These are phyloP conservation scores for Caenorhabditis briggsae DNA, from an alignment of 1,140 invertebrate species.

Conservation along the genomic window DNA sequence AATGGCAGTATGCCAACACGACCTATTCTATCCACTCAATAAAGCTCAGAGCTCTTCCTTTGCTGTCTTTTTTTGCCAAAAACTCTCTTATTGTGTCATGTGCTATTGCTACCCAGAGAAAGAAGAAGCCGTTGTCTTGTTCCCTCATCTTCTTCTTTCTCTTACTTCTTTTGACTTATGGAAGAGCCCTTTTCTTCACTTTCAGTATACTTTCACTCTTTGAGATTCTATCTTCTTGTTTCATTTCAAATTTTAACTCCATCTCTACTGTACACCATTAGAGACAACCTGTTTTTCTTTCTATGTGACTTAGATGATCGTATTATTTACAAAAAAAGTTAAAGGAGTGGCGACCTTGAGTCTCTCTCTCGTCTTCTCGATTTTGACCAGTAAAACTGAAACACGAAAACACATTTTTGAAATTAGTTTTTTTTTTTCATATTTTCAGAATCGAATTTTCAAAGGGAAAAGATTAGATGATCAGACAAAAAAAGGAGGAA, in stretches of 20 bases:
- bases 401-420: background rate
- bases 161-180: conserved; percentile 25
- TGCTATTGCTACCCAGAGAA: conserved; percentile 1
- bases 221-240: conserved; percentile 40
- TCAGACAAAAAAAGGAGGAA: background rate
- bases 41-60: background rate
- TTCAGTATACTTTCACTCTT: conserved; percentile 41
- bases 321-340: conserved; percentile 54
- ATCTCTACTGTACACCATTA: background rate
- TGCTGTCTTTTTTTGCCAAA: background rate
- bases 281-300: conserved; percentile 38
- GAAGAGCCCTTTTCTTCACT: conserved; percentile 18
- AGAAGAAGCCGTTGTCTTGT: conserved; percentile 37
- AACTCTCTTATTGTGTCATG: conserved; percentile 37
- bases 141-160: background rate
- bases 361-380: conserved; percentile 11
- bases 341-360: conserved; percentile 36
- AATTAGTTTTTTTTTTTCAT: conserved; percentile 12
- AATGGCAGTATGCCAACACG: too few species aligned
- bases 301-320: conserved; percentile 42
- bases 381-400: conserved; percentile 17
- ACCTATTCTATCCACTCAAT: too few species aligned
- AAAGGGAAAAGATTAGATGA: too few species aligned
- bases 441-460: background rate
- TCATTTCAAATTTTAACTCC: conserved; percentile 36